Evolutionary conservation across 1,140 invertebrate genomes (phyloP), one percentile per base, ranked within the genome.

Genomic region (Zophobas atratus): DNA sequence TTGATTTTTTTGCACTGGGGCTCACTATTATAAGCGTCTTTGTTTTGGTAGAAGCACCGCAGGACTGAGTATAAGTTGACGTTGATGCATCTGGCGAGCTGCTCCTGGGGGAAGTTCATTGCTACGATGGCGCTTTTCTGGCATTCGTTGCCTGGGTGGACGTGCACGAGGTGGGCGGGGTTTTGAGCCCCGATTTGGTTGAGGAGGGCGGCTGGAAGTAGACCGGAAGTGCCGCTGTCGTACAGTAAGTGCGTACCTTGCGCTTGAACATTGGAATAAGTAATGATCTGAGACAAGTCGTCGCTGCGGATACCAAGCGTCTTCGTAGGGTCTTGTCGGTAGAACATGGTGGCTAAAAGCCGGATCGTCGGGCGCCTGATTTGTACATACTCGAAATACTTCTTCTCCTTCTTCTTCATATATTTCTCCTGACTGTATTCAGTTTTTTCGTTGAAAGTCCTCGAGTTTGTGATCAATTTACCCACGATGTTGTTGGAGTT

Each of bases 371-470:
- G 95, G 83, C 90, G 92, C 8, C 92, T 87, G 43, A 97, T 90
- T 76, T 92, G 92, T 32, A 97, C 86, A 83, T 91, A 94, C 81
- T 94, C 93, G 84, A 91, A 94, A 86, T 97, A 98, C 85, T 98
- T 98, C 79, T 93, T 94, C 81, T 96, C 94, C 86, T 99, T 99
- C 85, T 98, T 98, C 60, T 93, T 94, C 3, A 99, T 90, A 86
- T 98, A 99, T 86, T 99, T 99, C 81, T 96, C 94, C 86, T 98
- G 96, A 0, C 96, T 95, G 86, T 93, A 98, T 83, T 95, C 95
- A 0, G 97, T 98, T 89, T 98, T 98, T 39, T 90, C 89, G 36
- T 90, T 89, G 86, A 96, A 96, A 5, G 96, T 96, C 77, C 92
- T 93, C 51, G 96, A 98, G 85, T 98, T 98, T 78, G 93, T 93